Conservation (phyloP, 53 echinoderm and acorn worm genomes). For the Echinarachnius parma region DNA sequence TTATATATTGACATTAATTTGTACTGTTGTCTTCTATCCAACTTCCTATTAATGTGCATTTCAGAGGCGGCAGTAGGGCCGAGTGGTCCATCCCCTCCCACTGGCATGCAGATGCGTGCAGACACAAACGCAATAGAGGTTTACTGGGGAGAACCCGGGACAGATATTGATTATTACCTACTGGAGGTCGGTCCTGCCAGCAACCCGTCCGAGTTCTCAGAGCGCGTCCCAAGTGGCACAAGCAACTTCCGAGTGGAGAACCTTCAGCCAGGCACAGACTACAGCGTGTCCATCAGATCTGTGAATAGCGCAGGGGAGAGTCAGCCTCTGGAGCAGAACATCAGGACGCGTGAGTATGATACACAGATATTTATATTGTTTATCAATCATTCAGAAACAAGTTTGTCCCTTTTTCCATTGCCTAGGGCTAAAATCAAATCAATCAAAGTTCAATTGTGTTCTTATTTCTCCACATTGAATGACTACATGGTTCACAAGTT, state of each 20-base stretch:
- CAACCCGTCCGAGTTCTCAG: slow-evolving; percentile 17
- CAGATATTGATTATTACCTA: slow-evolving; percentile 19
- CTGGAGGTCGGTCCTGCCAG: slow-evolving; percentile 1
- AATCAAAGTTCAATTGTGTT: too few relatives aligned
- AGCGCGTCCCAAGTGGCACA: slow-evolving; percentile 1
- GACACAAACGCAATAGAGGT: slow-evolving; percentile 3
- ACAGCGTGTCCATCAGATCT: slow-evolving; percentile 17
- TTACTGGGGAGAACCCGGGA: slow-evolving; percentile 14
- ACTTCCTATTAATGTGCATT: too few relatives aligned
- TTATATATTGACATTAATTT: too few relatives aligned
- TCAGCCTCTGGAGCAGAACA: slow-evolving; percentile 17
- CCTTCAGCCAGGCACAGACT: slow-evolving; percentile 23
- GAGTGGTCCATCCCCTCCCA: slow-evolving; percentile 7
- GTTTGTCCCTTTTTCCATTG: too few relatives aligned
- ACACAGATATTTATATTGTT: too few relatives aligned
- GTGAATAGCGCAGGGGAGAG: slow-evolving; percentile 1
- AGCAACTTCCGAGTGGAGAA: slow-evolving; percentile 2
- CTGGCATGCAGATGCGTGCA: slow-evolving; percentile 14
- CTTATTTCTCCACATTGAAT: too few relatives aligned
- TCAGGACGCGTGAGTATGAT: slow-evolving; percentile 27
- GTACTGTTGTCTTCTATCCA: too few relatives aligned
- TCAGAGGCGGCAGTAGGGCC: too few relatives aligned
- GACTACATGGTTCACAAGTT: too few relatives aligned
- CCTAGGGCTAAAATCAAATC: too few relatives aligned
- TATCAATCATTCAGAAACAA: too few relatives aligned